A percentile compares a stretch with the other conserved stretches of the same genome.
Evolutionary conservation across 2,113 vertebrate genomes (phyloP).

Genomic region (Macrotus californicus): DNA sequence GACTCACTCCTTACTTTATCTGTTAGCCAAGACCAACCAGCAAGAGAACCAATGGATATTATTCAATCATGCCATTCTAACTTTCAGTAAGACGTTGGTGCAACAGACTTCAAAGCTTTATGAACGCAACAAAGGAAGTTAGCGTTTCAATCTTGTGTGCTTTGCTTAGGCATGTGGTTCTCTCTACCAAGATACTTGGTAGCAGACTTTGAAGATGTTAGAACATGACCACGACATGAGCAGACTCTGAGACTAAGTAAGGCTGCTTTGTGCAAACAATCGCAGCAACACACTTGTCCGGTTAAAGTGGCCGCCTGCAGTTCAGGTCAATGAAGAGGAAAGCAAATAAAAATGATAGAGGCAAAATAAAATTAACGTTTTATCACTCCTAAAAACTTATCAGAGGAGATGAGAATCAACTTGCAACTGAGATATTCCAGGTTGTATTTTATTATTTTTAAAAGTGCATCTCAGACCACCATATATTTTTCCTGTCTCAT

Average conservation of each 20-base stretch:
- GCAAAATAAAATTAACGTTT: not conserved
- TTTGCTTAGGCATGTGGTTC: not conserved
- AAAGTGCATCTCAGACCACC: not conserved
- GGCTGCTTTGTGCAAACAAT: not conserved
- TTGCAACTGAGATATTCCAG: not conserved
- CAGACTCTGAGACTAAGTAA: not conserved
- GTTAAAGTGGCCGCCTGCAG: not conserved
- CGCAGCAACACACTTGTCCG: not conserved
- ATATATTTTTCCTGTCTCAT: not conserved
- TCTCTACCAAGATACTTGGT: conserved; percentile 17
- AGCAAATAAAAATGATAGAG: conserved; percentile 14
- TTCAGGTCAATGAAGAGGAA: not conserved
- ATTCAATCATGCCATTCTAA: not conserved
- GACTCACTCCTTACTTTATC: not conserved
- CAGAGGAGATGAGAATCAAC: not conserved
- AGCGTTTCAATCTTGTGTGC: not conserved
- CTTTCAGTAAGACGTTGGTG: not conserved
- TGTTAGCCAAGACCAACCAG: not conserved
- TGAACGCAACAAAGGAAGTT: not conserved
- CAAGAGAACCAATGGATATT: not conserved
- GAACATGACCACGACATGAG: not conserved
- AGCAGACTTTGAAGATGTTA: conserved; percentile 28
- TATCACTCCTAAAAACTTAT: not conserved
- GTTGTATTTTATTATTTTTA: not conserved
- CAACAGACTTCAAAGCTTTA: not conserved